These are phyloP conservation scores for Hirundichthys speculiger DNA, from an alignment of 2,113 vertebrate species.

Conservation along the genomic window DNA sequence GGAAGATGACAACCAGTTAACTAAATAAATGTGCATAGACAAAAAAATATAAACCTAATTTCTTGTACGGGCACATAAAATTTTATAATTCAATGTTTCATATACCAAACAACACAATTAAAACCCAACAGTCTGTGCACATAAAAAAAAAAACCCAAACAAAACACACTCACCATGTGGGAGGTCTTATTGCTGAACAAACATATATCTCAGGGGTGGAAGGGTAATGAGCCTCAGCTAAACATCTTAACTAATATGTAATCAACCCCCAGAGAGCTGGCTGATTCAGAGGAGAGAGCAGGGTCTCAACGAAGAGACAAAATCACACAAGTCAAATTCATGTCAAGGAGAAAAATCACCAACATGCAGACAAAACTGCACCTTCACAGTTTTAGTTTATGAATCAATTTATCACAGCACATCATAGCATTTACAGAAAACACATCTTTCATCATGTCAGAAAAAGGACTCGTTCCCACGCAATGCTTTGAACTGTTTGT, in stretches of 20 bases:
- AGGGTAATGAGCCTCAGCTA: slow-evolving; percentile 37
- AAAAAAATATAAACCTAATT: background rate
- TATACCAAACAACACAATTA: background rate
- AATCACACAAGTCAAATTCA: slow-evolving; percentile 27
- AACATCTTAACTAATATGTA: slow-evolving; percentile 23
- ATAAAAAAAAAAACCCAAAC: background rate
- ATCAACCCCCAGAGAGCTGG: slow-evolving; percentile 24
- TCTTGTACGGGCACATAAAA: no score
- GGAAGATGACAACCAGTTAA: background rate
- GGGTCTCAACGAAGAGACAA: slow-evolving; percentile 25
- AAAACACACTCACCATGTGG: slow-evolving; percentile 9
- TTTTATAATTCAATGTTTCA: slow-evolving; percentile 23
- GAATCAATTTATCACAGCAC: background rate
- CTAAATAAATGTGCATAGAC: background rate
- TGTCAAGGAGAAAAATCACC: background rate
- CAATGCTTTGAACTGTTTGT: background rate
- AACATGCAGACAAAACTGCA: no score
- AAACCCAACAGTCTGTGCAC: background rate
- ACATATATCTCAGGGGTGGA: slow-evolving; percentile 30
- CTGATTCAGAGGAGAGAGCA: background rate
- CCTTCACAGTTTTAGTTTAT: no score
- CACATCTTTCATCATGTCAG: background rate
- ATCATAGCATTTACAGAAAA: background rate
- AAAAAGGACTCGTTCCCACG: slow-evolving; percentile 4
- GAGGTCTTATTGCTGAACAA: slow-evolving; percentile 48